Evolutionary conservation across 2,113 vertebrate genomes (phyloP).

Genomic region (Rhegmatorhina hoffmannsi): DNA sequence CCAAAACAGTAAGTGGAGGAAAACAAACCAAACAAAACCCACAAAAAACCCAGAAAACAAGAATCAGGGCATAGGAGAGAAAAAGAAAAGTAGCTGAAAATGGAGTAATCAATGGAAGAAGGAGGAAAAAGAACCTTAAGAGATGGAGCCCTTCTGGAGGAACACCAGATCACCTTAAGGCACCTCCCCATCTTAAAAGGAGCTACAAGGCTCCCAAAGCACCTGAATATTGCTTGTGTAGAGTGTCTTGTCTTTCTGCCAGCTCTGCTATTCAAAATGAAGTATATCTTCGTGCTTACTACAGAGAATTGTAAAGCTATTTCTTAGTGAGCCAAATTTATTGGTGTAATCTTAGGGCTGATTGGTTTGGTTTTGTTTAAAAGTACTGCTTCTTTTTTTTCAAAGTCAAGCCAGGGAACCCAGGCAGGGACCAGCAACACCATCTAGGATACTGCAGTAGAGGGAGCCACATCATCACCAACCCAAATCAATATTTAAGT

Average conservation of each 20-base stretch:
- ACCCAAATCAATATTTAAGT: neutral
- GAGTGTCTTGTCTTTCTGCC: neutral
- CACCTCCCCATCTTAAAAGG: neutral
- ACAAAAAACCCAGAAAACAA: neutral
- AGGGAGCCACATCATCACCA: constrained; percentile 46
- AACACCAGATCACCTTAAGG: neutral
- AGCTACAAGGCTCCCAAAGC: neutral
- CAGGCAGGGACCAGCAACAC: neutral
- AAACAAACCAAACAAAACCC: accelerated
- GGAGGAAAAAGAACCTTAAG: neutral
- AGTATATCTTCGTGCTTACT: neutral
- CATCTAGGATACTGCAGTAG: neutral
- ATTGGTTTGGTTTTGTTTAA: neutral
- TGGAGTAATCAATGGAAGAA: neutral
- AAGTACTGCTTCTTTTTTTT: neutral
- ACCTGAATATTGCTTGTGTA: neutral
- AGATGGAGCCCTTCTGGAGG: neutral
- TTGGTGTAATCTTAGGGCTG: neutral
- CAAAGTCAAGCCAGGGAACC: neutral
- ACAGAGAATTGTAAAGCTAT: neutral
- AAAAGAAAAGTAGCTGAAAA: neutral
- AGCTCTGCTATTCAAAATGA: neutral
- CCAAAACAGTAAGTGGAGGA: neutral
- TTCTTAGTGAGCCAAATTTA: neutral
- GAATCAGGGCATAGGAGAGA: neutral